Conservation (phyloP, 1,140 invertebrate species). For the Spodoptera frugiperda region DNA sequence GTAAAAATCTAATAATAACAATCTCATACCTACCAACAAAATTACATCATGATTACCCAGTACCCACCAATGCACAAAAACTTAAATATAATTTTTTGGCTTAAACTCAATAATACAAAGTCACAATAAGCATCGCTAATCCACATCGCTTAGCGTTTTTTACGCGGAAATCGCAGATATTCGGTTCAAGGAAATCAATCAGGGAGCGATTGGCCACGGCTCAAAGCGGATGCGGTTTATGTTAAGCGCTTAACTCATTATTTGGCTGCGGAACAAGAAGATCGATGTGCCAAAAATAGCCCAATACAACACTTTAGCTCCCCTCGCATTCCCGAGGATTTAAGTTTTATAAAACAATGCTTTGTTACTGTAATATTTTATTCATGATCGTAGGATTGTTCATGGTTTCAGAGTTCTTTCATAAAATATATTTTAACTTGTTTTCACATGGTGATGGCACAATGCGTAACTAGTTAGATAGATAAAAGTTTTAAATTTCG, state of each 20-base stretch:
- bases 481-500: too few species aligned
- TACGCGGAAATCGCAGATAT: slow-evolving; percentile 37
- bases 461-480: too few species aligned
- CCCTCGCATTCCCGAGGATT: slow-evolving; percentile 27
- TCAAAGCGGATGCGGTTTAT: slow-evolving; percentile 60
- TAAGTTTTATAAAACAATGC: not conserved
- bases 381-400: not conserved
- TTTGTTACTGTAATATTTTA: not conserved
- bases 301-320: slow-evolving; percentile 28
- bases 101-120: not conserved
- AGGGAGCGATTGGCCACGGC: slow-evolving; percentile 53
- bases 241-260: slow-evolving; percentile 72
- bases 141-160: slow-evolving; percentile 34
- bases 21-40: too few species aligned
- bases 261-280: slow-evolving; percentile 55
- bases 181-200: slow-evolving; percentile 62
- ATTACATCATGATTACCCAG: too few species aligned
- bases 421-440: too few species aligned
- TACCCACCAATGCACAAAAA: too few species aligned
- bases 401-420: too few species aligned
- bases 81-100: too few species aligned
- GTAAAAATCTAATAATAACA: too few species aligned
- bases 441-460: too few species aligned
- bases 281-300: slow-evolving; percentile 70
- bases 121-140: not conserved